Evolutionary conservation across 2,797 vertebrate genomes (phyloP), one percentile per base, ranked within the genome.

Genomic region (Arrhamphus sclerolepis): DNA sequence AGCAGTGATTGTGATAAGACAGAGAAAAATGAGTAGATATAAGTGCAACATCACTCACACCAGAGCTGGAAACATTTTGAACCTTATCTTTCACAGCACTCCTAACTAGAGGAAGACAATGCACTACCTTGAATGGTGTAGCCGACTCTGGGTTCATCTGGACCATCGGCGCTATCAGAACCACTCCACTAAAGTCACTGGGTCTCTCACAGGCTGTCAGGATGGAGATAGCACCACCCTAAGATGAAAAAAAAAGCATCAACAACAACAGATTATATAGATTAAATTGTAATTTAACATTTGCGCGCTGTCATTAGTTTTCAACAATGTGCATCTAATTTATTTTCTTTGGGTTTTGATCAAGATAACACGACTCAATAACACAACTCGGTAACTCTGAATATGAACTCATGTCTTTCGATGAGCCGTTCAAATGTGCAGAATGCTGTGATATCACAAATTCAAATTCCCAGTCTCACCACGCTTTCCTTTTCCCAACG

Each of bases 181-280:
- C 91, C 90, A 99, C 91, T 56, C 98, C 98, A 1, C 93, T 86
- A 80, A 99, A 95, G 57, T 95, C 91, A 54, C 58, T 72, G 1
- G 95, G 94, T 55, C 94, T 93, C 85, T 98, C 95, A 2, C 93
- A 95, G 1, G 93, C 95, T 0, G 93, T 92, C 53, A 98, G 92
- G 82, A 99, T 97, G 70, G 92, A 89, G 69, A 99, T 97, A 53
- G 96, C 95, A 2, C 97, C 97, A 3, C 97, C 98, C 98, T 99
- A 87, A 34, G 5, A 20, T 22, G 28, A 54, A 2, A 52, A 7
- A 7, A 50, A 26, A 26, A 26, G 6, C 24, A 26, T 3, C 24
- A 26, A 26, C 6, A 2, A 26, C 2, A 8, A 49, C 16, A 19
- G 0, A 39, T 31, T 2, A 31, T 26, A 21, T 31, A 26, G 60